These are phyloP conservation scores for Hyposoter dolosus DNA, from an alignment of 2,888 invertebrate species.

Conservation along the genomic window DNA sequence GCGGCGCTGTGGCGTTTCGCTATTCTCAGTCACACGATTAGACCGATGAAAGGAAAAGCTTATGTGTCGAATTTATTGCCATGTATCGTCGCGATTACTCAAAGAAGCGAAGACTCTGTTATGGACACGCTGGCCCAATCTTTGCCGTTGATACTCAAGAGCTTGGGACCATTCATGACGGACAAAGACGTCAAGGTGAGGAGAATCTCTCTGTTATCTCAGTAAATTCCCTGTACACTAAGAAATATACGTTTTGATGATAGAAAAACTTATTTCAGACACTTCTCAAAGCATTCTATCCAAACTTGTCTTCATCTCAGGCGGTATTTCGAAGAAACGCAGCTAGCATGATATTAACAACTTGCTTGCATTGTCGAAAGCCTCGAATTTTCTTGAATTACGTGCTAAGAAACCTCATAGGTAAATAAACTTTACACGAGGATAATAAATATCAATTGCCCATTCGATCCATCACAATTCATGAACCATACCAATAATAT, in stretches of 20 bases:
- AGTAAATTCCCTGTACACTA: background rate
- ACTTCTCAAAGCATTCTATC: slow-evolving; percentile 87
- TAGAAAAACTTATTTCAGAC: slow-evolving; percentile 59
- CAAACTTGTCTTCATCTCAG: slow-evolving; percentile 86
- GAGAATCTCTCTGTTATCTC: background rate
- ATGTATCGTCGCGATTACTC: slow-evolving; percentile 90
- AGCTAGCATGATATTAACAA: slow-evolving; percentile 91
- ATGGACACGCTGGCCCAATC: slow-evolving; percentile 89
- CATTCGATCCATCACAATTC: background rate
- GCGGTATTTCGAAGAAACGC: slow-evolving; percentile 93
- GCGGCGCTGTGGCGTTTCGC: slow-evolving; percentile 92
- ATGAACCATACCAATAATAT: background rate
- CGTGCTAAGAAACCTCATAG: slow-evolving; percentile 88
- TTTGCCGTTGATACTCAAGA: slow-evolving; percentile 88
- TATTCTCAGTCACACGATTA: slow-evolving; percentile 90
- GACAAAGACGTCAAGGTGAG: slow-evolving; percentile 90
- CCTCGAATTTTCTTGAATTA: slow-evolving; percentile 88
- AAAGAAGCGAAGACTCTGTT: slow-evolving; percentile 90
- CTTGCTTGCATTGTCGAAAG: slow-evolving; percentile 92
- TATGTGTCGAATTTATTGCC: slow-evolving; percentile 92
- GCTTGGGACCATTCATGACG: slow-evolving; percentile 89
- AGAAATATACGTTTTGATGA: slow-evolving; percentile 16
- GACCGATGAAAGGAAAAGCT: slow-evolving; percentile 91
- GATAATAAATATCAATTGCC: slow-evolving; percentile 6
- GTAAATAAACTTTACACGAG: slow-evolving; percentile 78